phyloP scores from a whole-genome alignment of 2,888 invertebrate genomes.

The Hirtodrosophila trivittata region DNA sequence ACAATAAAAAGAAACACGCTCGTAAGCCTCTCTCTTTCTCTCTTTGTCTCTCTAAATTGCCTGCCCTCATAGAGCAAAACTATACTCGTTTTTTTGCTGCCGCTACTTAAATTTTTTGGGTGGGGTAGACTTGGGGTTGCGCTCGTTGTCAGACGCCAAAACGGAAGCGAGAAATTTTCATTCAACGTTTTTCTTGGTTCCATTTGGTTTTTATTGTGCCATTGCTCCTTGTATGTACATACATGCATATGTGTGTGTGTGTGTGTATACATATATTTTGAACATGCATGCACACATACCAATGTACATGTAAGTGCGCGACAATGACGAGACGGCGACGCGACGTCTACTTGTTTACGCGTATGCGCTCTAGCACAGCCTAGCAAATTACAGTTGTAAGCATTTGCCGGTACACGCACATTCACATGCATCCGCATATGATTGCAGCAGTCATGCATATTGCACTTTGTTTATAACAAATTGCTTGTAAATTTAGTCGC shows the following conservation, averaged over 20 bases:
- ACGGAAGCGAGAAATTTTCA: constrained; percentile 60
- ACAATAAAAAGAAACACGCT: constrained; percentile 16
- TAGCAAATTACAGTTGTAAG: constrained; percentile 46
- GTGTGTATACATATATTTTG: constrained; percentile 2
- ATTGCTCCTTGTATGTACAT: constrained; percentile 53
- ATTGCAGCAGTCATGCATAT: constrained; percentile 36
- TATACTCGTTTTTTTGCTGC: constrained; percentile 11
- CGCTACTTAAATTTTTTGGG: constrained; percentile 22
- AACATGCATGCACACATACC: too few relatives aligned
- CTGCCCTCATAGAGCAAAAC: constrained; percentile 23
- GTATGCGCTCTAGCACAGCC: constrained; percentile 23
- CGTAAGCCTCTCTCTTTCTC: constrained; percentile 6
- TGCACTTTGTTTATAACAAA: constrained; percentile 63
- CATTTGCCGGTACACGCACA: constrained; percentile 40
- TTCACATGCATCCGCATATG: constrained; percentile 1
- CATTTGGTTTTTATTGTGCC: constrained; percentile 59
- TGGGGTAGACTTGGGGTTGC: constrained; percentile 23
- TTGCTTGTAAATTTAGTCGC: constrained; percentile 49
- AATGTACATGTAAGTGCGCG: constrained; percentile 13
- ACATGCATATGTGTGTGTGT: neutral
- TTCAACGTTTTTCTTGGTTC: constrained; percentile 51
- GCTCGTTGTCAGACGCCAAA: constrained; percentile 32
- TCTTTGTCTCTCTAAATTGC: constrained; percentile 5
- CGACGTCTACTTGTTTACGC: constrained; percentile 39
- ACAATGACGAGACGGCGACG: constrained; percentile 44